Evolutionary conservation across 1,140 invertebrate species (phyloP), one percentile per base, ranked within the genome.

Genomic region (Vanessa atalanta): DNA sequence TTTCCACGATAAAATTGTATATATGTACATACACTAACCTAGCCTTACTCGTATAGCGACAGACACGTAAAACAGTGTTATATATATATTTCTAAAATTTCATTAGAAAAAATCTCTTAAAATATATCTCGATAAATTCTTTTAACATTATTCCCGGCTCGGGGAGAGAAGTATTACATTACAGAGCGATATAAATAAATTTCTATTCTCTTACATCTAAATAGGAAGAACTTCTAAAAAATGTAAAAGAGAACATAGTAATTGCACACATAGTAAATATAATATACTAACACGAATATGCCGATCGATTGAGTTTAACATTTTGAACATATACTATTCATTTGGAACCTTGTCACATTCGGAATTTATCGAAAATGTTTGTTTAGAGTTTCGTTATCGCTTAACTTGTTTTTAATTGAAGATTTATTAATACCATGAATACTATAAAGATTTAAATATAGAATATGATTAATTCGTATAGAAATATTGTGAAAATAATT

Each of bases 31-130:
- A 78, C 63, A 76, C 81, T 83, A 81, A 80, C 80, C 53, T 80
- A 81, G 84, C 76, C 79, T 89, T 86, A 88, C 79, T 89, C 79
- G 82, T 88, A 87, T 83, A 91, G 84, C 83, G 82, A 90, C 85
- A 90, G 83, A 90, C 85, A 89, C 83, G 83, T 89, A 92, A 89
- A 89, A 89, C 86, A 84, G 85, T 89, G 81, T 89, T 83, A 57
- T 57, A 57, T 11, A 43, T 43, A 85, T 87, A 86, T 87, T 83
- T 88, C 86, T 88, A 89, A 92, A 90, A 87, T 84, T 87, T 86
- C 78, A 86, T 88, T 86, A 87, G 83, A 90, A 92, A 92, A 92
- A 90, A 89, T 91, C 88, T 92, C 90, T 90, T 91, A 92, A 92
- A 92, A 92, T 92, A 92, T 90, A 92, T 91, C 86, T 91, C 86